Conservation (phyloP, 2,113 vertebrate species). For the Poecilia latipinna region DNA sequence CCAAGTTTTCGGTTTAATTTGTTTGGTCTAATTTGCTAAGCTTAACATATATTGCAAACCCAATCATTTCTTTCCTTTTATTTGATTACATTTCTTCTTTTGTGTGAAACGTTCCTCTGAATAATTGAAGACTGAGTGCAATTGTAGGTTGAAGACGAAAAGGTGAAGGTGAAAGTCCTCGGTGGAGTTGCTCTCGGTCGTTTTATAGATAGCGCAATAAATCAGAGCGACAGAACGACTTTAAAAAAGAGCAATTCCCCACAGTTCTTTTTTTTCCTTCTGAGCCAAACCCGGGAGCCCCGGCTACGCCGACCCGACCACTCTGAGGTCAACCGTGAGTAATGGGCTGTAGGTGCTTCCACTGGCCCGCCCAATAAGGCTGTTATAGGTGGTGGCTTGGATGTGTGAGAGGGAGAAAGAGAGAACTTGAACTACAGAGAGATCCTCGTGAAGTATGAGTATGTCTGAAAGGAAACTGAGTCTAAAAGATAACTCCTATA, state of each 20-base stretch:
- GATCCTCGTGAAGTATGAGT: constrained; percentile 13
- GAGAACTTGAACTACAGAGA: constrained; percentile 12
- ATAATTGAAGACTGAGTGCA: background rate
- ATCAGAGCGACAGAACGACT: constrained; percentile 35
- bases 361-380: constrained; percentile 49
- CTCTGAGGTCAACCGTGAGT: constrained; percentile 66
- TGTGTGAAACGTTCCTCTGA: background rate
- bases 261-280: constrained; percentile 9
- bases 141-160: constrained; percentile 9
- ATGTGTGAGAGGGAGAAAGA: constrained; percentile 30
- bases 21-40: too few species aligned
- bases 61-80: background rate
- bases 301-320: constrained; percentile 41
- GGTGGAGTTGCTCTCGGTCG: background rate
- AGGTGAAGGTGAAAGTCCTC: constrained; percentile 36
- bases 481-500: constrained; percentile 57
- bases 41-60: too few species aligned
- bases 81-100: background rate
- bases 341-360: constrained; percentile 54
- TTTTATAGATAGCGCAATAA: constrained; percentile 24
- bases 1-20: background rate
- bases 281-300: constrained; percentile 28
- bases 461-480: constrained; percentile 55
- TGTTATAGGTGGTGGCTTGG: constrained; percentile 20
- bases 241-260: constrained; percentile 25